Evolutionary conservation across 2,113 vertebrate genomes (phyloP).

Genomic region (Sorex araneus): DNA sequence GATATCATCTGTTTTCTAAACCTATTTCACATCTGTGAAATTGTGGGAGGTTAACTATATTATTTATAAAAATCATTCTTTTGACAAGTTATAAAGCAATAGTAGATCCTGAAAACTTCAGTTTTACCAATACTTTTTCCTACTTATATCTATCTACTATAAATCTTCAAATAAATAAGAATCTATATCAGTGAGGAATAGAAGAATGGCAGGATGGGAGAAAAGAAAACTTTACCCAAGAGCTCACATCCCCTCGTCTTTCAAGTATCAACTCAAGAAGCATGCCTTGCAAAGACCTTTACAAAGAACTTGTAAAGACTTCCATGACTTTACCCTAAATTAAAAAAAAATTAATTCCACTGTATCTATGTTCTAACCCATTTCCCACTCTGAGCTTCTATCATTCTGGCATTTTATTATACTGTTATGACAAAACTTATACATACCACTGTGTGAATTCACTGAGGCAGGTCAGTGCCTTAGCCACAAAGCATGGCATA

Average conservation of each 20-base stretch:
- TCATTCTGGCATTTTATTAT: too few relatives aligned
- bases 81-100: background rate
- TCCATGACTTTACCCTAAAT: background rate
- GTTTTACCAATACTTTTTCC: background rate
- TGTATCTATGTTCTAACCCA: background rate
- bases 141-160: background rate
- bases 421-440: too few relatives aligned
- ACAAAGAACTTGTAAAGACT: background rate
- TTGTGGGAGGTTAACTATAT: background rate
- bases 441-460: too few relatives aligned
- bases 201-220: too few relatives aligned
- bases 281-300: background rate
- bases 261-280: background rate
- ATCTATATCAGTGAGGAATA: background rate
- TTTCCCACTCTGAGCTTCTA: too few relatives aligned
- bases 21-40: constrained; percentile 55
- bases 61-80: constrained; percentile 29
- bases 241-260: background rate
- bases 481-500: too few relatives aligned
- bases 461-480: too few relatives aligned
- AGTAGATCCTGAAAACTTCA: background rate
- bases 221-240: background rate
- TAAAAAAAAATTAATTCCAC: background rate
- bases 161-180: constrained; percentile 2
- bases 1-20: background rate